Base-by-base conservation (phyloP, 1,140 invertebrate species). In the Holcopasites calliopsidis region DNA sequence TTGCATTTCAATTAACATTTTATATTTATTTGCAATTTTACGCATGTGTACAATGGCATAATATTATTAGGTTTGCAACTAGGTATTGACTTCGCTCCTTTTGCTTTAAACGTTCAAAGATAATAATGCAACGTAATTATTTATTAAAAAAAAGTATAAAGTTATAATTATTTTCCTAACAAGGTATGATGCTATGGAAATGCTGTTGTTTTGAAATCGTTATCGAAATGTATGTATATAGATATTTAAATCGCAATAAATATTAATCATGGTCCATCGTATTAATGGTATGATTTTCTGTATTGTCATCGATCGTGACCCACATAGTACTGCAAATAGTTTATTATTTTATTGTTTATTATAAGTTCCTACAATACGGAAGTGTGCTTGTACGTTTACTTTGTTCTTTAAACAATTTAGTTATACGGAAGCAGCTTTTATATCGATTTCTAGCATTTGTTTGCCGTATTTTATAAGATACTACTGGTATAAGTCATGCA, bases 211-310 rank as follows among this genome's bases (percentile, higher is more conserved):
- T 80, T 72, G 78, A 85, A 78, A 23, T 68, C 79, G 66, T 73
- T 81, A 31, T 77, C 66, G 60, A 78, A 44, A 65, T 88, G 86
- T 89, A 89, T 61, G 84, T 87, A 84, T 89, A 88, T 86, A 68
- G n/a, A n/a, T 85, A 82, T 83, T 83, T 44, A 86, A 79, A 82
- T 78, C 84, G 77, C 76, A 88, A 90, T 90, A 89, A 90, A 90
- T 73, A 79, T 79, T 76, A 79, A 62, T 49, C 33, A 76, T 58
- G 57, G 60, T 66, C 49, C 78, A 77, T 83, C 76, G 21, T 69
- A 55, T 60, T 62, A 26, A 83, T 58, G 57, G 62, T 80, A 76
- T 83, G 71, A 85, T 77, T 76, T 76, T 79, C 47, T 85, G 55
- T 81, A 69, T 58, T 73, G 62, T 62, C 81, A 74, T 83, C 72